These are phyloP conservation scores for Matsumyia berberina DNA, from an alignment of 2,888 invertebrate genomes.

Conservation along the genomic window DNA sequence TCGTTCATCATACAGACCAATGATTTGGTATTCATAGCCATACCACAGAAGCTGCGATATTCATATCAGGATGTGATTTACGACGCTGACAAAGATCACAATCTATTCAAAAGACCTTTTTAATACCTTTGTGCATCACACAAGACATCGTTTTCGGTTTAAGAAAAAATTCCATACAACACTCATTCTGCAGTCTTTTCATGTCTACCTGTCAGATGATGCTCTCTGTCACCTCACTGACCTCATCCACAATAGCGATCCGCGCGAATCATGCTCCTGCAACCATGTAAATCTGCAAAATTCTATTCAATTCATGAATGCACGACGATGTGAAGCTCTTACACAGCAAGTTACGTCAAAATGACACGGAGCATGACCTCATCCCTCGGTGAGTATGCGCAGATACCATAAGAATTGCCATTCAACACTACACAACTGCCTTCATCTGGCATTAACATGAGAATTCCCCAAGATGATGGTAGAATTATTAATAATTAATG, in stretches of 20 bases:
- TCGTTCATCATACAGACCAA: background rate
- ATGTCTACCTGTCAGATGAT: slow-evolving; percentile 54
- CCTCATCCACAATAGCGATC: slow-evolving; percentile 51
- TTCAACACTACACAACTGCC: slow-evolving; percentile 48
- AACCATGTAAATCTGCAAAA: slow-evolving; percentile 58
- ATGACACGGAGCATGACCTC: slow-evolving; percentile 68
- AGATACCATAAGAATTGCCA: slow-evolving; percentile 33
- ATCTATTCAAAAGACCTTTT: slow-evolving; percentile 37
- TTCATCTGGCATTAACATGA: slow-evolving; percentile 56
- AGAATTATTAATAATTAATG: slow-evolving; percentile 69
- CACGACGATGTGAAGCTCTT: slow-evolving; percentile 35
- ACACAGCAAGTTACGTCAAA: slow-evolving; percentile 66
- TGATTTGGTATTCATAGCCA: background rate
- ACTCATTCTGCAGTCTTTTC: slow-evolving; percentile 6
- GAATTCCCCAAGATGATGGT: slow-evolving; percentile 56
- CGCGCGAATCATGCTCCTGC: slow-evolving; percentile 18
- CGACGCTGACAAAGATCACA: slow-evolving; percentile 47
- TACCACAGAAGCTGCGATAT: background rate
- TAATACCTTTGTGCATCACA: background rate
- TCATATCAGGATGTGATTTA: slow-evolving; percentile 1
- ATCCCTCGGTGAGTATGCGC: slow-evolving; percentile 39
- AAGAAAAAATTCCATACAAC: slow-evolving; percentile 28
- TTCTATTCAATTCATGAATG: slow-evolving; percentile 62
- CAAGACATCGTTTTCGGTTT: slow-evolving; percentile 7
- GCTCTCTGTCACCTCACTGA: slow-evolving; percentile 50